Base-by-base conservation (phyloP, 2,797 vertebrate species). In the Pogoniulus pusillus region DNA sequence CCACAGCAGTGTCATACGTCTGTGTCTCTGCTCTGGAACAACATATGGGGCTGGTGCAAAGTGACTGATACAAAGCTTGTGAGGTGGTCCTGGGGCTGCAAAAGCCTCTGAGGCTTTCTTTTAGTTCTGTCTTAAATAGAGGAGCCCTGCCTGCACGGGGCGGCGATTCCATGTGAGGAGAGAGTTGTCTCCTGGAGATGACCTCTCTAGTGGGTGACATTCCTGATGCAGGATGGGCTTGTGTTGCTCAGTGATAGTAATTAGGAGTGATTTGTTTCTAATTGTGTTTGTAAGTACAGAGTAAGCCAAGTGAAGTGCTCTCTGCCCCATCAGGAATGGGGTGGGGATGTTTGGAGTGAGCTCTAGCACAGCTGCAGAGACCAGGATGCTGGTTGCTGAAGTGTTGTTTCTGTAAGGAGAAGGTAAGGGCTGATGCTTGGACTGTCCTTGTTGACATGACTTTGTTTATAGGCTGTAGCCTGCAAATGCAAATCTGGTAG, bases 271-370 rank as follows among this genome's bases (percentile, higher is more conserved):
- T 82, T 87, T 62, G 39, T 37, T 71, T 39, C 72, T 47, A 35
- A 5, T 2, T 27, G 58, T 43, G 41, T n/a, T 65, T 34, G 9
- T 35, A 30, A 19, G 32, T 16, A 43, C 0, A 0, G 68, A 45
- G 64, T 55, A 90, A 89, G 88, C 87, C 86, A 88, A 79, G 68
- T 10, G 39, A 27, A 73, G 62, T 59, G 86, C 58, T 74, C 81
- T 76, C 84, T 93, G 81, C 88, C 86, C 88, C 78, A 43, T 47
- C 62, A 90, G 84, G 93, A 95, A 91, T 82, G 90, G 64, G 91
- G 88, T 80, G 94, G 75, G 84, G 93, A 94, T 68, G 1, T 19
- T 89, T 86, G 90, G 78, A 86, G 78, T 4, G 75, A 93, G 75
- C 34, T 60, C 20, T 45, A 74, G 78, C 41, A 17, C 82, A 89